Conservation (phyloP, 2,888 invertebrate species). For the Hecatera dysodea region DNA sequence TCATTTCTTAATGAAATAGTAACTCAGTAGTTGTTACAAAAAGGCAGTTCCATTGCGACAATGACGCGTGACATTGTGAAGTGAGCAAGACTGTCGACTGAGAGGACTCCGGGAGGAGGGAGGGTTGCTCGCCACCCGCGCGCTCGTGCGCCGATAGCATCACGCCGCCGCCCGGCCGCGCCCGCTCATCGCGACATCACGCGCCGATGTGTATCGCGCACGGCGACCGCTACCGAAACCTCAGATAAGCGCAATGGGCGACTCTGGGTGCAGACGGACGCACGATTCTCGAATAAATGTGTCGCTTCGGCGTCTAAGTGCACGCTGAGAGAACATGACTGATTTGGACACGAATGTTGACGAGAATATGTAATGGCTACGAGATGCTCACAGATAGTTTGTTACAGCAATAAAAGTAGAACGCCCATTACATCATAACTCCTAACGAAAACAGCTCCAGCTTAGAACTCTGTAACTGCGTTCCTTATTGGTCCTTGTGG, state of each 20-base stretch:
- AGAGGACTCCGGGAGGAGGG: conserved; percentile 39
- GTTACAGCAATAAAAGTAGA: conserved; percentile 45
- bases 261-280: conserved; percentile 70
- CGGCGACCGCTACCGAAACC: conserved; percentile 76
- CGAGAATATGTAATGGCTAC: conserved; percentile 60
- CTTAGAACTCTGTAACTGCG: neutral
- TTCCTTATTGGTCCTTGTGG: neutral
- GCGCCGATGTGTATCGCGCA: conserved; percentile 83
- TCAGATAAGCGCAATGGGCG: conserved; percentile 72
- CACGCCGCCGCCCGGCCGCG: conserved; percentile 73
- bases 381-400: conserved; percentile 57
- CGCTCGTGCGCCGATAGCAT: conserved; percentile 83
- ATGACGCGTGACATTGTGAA: conserved; percentile 54
- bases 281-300: conserved; percentile 88
- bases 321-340: conserved; percentile 66
- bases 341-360: conserved; percentile 63
- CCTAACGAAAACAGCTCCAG: neutral
- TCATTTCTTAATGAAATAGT: neutral
- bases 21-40: conserved; percentile 24
- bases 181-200: conserved; percentile 83
- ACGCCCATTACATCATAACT: conserved; percentile 33
- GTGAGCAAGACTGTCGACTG: conserved; percentile 25
- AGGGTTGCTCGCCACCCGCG: conserved; percentile 66
- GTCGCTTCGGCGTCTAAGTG: conserved; percentile 73
- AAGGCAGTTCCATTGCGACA: conserved; percentile 35